Evolutionary conservation across 2,113 vertebrate genomes (phyloP), one percentile per base, ranked within the genome.

Genomic region (Lepisosteus osseus): DNA sequence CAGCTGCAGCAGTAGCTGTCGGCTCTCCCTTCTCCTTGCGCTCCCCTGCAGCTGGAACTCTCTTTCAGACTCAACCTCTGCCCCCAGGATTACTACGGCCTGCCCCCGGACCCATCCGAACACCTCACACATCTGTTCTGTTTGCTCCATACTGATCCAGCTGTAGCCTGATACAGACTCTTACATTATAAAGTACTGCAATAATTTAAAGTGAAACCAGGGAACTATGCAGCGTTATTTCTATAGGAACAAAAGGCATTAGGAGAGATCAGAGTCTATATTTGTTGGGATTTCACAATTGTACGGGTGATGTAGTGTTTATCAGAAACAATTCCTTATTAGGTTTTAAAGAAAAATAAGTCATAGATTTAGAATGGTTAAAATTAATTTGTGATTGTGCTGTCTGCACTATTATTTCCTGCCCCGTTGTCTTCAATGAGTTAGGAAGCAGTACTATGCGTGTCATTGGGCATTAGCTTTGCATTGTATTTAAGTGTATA

Each of bases 181-280:
- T 45, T 65, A 74, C 62, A 72, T 90, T 90, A 91, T 69, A 80
- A 75, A 61, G 87, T 91, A 93, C 93, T 90, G 96, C 96, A 97
- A 97, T 97, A 98, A 98, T 93, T 90, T 94, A 88, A 88, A 87
- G 84, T 85, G 85, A 88, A 87, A 90, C 87, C 92, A 89, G 90
- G 92, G 93, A 96, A 95, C 96, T 98, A 98, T 98, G 97, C 97
- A 98, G 95, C 91, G 91, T 85, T 81, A 83, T 82, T 81, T 74
- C 54, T 72, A 74, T 77, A 75, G 69, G 78, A 82, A 71, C 77
- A 71, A 70, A 76, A 71, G 74, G 55, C 73, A 78, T 72, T 79
- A 73, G 75, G 78, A 85, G 79, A 77, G 86, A 68, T 73, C 80
- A 71, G 67, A 66, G 72, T 44, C 65, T n/a, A 71, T 78, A 44